Conservation (phyloP, 2,888 invertebrate species). For the Panzeria rudis region DNA sequence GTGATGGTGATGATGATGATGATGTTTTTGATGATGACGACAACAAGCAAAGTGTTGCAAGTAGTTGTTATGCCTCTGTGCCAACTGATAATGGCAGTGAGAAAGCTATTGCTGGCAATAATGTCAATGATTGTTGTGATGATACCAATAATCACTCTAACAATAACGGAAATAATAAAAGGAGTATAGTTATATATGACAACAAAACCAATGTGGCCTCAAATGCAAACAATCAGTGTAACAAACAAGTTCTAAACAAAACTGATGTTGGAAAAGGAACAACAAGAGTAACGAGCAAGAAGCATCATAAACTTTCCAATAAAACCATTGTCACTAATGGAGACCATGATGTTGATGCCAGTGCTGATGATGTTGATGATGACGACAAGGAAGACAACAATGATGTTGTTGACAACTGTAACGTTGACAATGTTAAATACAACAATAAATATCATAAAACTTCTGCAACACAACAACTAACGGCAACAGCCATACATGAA, state of each 20-base stretch:
- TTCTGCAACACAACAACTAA: slow-evolving; percentile 67
- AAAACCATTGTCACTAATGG: slow-evolving; percentile 68
- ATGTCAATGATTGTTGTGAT: slow-evolving; percentile 70
- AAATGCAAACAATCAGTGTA: slow-evolving; percentile 82
- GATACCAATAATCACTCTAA: slow-evolving; percentile 74
- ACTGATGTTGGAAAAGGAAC: slow-evolving; percentile 83
- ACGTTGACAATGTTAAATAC: slow-evolving; percentile 71
- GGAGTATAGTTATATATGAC: slow-evolving; percentile 84
- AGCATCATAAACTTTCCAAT: slow-evolving; percentile 69
- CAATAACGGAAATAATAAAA: slow-evolving; percentile 66
- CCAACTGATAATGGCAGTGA: slow-evolving; percentile 76
- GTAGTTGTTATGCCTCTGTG: slow-evolving; percentile 69
- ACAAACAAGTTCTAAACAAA: slow-evolving; percentile 66
- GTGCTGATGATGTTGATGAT: slow-evolving; percentile 37
- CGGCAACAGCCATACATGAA: slow-evolving; percentile 72
- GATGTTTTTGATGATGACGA: slow-evolving; percentile 77
- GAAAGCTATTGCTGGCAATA: slow-evolving; percentile 75
- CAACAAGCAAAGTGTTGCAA: slow-evolving; percentile 66
- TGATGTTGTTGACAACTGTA: slow-evolving; percentile 69
- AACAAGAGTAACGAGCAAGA: slow-evolving; percentile 45
- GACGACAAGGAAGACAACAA: slow-evolving; percentile 61
- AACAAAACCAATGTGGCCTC: slow-evolving; percentile 85
- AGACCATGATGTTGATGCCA: slow-evolving; percentile 37
- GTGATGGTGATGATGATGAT: neutral
- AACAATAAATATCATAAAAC: slow-evolving; percentile 68